A percentile compares a stretch with the other conserved stretches of the same genome.
phyloP scores from a whole-genome alignment of 2,888 invertebrate species.

The Stomorhina lunata region DNA sequence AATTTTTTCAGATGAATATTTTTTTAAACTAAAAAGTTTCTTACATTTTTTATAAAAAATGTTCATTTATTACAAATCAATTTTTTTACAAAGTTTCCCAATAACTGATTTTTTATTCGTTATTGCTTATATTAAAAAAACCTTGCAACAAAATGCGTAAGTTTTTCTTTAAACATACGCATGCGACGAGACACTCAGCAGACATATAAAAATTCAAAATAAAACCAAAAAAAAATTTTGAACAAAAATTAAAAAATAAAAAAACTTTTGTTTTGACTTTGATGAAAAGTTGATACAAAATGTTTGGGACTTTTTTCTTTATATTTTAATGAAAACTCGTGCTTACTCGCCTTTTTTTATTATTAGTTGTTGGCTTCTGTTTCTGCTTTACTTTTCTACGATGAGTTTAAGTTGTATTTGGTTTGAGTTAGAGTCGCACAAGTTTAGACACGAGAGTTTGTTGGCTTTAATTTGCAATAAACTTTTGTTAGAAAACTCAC shows the following conservation, averaged over 20 bases:
- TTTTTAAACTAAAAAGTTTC: too few relatives aligned
- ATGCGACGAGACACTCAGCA: constrained; percentile 67
- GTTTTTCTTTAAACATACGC: constrained; percentile 51
- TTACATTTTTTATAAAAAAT: too few relatives aligned
- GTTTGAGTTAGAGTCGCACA: constrained; percentile 38
- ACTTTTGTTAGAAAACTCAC: constrained; percentile 65
- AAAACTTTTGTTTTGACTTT: constrained; percentile 69
- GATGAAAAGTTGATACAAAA: constrained; percentile 61
- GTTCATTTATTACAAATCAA: too few relatives aligned
- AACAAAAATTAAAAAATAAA: constrained; percentile 25
- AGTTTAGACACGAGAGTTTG: constrained; percentile 32
- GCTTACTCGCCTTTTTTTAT: constrained; percentile 39
- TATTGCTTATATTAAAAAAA: too few relatives aligned
- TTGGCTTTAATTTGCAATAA: constrained; percentile 66
- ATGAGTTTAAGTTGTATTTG: constrained; percentile 15
- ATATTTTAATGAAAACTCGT: constrained; percentile 53
- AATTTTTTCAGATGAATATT: too few relatives aligned
- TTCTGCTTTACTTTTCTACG: constrained; percentile 2
- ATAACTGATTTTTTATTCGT: constrained; percentile 65
- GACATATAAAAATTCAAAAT: constrained; percentile 47
- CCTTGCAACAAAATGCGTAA: constrained; percentile 58
- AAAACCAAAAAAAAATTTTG: constrained; percentile 34
- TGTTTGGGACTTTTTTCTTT: constrained; percentile 57
- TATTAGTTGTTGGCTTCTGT: constrained; percentile 26
- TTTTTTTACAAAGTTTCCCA: too few relatives aligned